A percentile compares a stretch with the other conserved stretches of the same genome.
phyloP scores from a whole-genome alignment of 2,797 vertebrate species.

The Anisognathus igniventris region DNA sequence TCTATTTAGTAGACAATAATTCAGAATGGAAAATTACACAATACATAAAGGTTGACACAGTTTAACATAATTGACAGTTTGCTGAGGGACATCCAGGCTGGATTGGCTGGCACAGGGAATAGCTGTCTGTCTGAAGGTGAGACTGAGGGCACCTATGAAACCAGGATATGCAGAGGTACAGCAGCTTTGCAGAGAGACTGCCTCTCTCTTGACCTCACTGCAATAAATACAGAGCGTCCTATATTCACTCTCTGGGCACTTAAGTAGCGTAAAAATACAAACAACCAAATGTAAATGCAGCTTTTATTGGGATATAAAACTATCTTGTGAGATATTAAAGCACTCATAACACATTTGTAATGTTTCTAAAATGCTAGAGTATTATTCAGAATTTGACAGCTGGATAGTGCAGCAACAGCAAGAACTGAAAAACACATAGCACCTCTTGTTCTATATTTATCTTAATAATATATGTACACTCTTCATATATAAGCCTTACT shows the following conservation, averaged over 20 bases:
- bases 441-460: not conserved
- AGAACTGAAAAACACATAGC: not conserved
- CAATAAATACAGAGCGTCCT: not conserved
- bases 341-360: not conserved
- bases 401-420: not conserved
- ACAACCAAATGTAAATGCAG: constrained; percentile 30
- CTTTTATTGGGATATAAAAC: constrained; percentile 36
- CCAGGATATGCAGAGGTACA: not conserved
- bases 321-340: constrained; percentile 19
- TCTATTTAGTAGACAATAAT: constrained; percentile 45
- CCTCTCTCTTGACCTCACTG: not conserved
- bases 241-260: not conserved
- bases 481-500: not conserved
- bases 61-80: constrained; percentile 54
- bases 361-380: not conserved
- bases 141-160: not conserved
- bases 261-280: constrained; percentile 25
- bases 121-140: constrained; percentile 39
- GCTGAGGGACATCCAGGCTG: constrained; percentile 14
- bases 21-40: constrained; percentile 22
- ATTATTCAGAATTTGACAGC: constrained; percentile 10
- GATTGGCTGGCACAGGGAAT: not conserved
- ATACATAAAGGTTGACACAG: not conserved
- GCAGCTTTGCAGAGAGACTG: not conserved
- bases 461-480: not conserved